Percentiles rank a stretch among this genome's conserved stretches.
Evolutionary conservation across 2,113 vertebrate species (phyloP).

Genomic region (Crotophaga sulcirostris): DNA sequence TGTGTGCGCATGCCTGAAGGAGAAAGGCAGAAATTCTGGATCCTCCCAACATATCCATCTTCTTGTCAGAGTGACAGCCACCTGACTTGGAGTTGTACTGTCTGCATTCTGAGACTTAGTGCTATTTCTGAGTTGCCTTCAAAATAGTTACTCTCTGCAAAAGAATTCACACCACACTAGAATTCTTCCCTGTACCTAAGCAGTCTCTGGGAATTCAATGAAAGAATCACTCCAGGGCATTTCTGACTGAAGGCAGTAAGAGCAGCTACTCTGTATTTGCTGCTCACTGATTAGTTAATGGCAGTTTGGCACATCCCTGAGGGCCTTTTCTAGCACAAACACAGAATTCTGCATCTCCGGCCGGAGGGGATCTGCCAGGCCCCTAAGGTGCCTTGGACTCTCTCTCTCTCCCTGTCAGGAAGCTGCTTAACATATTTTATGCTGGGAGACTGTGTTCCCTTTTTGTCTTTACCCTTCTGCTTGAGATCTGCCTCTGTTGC

Average conservation of each 20-base stretch:
- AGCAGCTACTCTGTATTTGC: neutral
- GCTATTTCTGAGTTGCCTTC: constrained; percentile 1
- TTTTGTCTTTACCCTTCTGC: neutral
- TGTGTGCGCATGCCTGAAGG: neutral
- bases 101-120: neutral
- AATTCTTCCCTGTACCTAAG: neutral
- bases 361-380: neutral
- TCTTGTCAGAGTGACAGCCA: neutral
- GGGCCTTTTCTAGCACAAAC: neutral
- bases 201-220: neutral
- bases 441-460: neutral
- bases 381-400: neutral
- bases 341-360: neutral
- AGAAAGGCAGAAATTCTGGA: neutral
- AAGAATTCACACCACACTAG: neutral
- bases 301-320: neutral
- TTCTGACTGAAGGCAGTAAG: neutral
- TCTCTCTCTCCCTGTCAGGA: neutral
- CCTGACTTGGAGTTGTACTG: neutral
- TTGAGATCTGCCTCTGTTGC: neutral
- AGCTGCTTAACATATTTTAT: neutral
- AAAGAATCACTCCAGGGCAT: neutral
- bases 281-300: neutral
- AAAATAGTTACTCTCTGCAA: neutral
- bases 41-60: neutral